Evolutionary conservation across 1,140 invertebrate genomes (phyloP).

Genomic region (Tribolium castaneum): DNA sequence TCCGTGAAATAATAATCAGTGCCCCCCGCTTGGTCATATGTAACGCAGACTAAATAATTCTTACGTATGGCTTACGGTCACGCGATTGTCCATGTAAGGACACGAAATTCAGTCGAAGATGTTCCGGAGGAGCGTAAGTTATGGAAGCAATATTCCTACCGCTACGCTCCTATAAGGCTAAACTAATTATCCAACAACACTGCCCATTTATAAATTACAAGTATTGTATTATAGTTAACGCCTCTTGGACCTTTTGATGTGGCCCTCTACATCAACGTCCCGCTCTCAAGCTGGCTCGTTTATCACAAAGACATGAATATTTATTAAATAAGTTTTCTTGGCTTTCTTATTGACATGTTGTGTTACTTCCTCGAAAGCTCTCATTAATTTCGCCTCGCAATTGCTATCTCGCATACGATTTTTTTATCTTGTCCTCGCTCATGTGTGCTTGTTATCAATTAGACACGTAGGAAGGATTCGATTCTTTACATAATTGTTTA

Average conservation of each 20-base stretch:
- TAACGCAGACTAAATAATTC: slow-evolving; percentile 21
- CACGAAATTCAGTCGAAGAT: slow-evolving; percentile 20
- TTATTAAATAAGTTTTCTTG: slow-evolving; percentile 27
- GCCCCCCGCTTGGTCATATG: not conserved
- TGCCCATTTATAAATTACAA: slow-evolving; percentile 36
- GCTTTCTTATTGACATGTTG: slow-evolving; percentile 22
- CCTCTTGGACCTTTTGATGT: slow-evolving; percentile 32
- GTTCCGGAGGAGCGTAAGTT: slow-evolving; percentile 17
- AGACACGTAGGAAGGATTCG: slow-evolving; percentile 3
- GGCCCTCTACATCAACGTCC: slow-evolving; percentile 23
- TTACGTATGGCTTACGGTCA: slow-evolving; percentile 19
- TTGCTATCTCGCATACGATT: not conserved
- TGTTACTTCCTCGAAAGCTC: slow-evolving; percentile 26
- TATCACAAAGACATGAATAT: slow-evolving; percentile 30
- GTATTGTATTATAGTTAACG: slow-evolving; percentile 38
- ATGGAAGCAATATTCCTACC: slow-evolving; percentile 36
- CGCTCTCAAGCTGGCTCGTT: slow-evolving; percentile 11
- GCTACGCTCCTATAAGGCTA: slow-evolving; percentile 36
- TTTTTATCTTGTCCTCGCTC: not conserved
- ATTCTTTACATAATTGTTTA: slow-evolving; percentile 27
- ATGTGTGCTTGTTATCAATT: slow-evolving; percentile 5
- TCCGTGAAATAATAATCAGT: slow-evolving; percentile 11
- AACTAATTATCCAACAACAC: slow-evolving; percentile 39
- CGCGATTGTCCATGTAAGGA: slow-evolving; percentile 41
- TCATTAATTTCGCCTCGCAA: slow-evolving; percentile 4